Evolutionary conservation across 2,113 vertebrate species (phyloP).

Genomic region (Atrichornis clamosus): DNA sequence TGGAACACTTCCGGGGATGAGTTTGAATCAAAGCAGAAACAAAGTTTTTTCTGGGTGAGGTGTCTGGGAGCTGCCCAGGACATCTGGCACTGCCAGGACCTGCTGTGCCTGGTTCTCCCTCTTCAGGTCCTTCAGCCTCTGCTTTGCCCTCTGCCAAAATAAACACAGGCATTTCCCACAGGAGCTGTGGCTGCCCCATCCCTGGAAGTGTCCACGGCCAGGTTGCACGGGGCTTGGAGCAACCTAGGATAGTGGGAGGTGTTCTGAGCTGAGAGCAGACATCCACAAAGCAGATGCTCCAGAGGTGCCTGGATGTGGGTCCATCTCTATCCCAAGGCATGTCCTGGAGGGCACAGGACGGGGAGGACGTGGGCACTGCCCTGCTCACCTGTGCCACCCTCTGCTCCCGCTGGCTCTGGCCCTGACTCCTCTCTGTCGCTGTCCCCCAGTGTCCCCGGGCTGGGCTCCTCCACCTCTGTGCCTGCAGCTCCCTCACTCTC

Average conservation of each 20-base stretch:
- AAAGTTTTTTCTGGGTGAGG: neutral
- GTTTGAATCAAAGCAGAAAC: neutral
- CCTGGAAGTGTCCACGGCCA: neutral
- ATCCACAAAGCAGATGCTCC: neutral
- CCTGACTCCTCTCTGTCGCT: slow-evolving; percentile 11
- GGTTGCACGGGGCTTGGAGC: neutral
- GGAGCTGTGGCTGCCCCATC: neutral
- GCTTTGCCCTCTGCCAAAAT: slow-evolving; percentile 61
- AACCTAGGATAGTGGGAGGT: accelerated
- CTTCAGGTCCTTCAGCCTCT: slow-evolving; percentile 60
- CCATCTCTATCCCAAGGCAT: neutral
- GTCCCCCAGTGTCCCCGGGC: slow-evolving; percentile 38
- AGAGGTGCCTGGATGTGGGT: neutral
- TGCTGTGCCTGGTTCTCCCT: slow-evolving; percentile 36
- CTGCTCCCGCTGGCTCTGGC: slow-evolving; percentile 29
- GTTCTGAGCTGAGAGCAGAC: neutral
- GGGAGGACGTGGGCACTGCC: accelerated
- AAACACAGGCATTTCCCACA: neutral
- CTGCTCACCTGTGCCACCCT: slow-evolving; percentile 60
- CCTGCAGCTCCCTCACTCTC: slow-evolving; percentile 70
- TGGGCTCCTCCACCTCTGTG: neutral
- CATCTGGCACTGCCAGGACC: slow-evolving; percentile 18
- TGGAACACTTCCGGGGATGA: too few species aligned
- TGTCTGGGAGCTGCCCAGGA: neutral
- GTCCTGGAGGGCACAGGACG: neutral